These are phyloP conservation scores for Microcebus murinus DNA, from an alignment of 2,113 vertebrate genomes.

Conservation along the genomic window DNA sequence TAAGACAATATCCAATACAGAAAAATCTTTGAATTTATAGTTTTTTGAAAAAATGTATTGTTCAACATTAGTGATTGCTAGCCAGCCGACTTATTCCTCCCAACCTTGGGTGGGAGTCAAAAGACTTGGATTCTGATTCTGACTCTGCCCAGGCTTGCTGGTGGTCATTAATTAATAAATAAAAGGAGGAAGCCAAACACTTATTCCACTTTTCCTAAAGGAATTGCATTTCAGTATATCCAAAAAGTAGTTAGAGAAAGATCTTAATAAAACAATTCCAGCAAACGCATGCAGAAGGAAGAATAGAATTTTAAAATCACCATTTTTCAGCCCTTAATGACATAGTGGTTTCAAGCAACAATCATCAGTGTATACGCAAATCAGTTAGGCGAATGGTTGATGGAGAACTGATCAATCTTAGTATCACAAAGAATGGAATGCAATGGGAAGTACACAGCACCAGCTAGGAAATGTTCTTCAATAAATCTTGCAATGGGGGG, in stretches of 20 bases:
- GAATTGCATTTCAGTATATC: neutral
- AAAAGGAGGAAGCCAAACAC: neutral
- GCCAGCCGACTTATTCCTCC: neutral
- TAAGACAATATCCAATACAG: neutral
- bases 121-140: no score
- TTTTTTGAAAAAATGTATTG: neutral
- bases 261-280: neutral
- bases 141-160: no score
- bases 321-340: neutral
- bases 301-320: neutral
- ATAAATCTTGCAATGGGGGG: neutral
- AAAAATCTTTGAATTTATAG: neutral
- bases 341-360: neutral
- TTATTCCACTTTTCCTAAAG: neutral
- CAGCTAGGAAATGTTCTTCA: neutral
- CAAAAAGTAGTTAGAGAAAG: neutral
- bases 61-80: neutral
- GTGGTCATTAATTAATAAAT: neutral
- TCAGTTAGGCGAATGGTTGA: neutral
- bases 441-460: neutral
- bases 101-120: neutral
- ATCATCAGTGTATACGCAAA: neutral
- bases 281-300: neutral
- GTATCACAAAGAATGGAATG: neutral
- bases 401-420: neutral